phyloP scores from a whole-genome alignment of 1,140 invertebrate genomes.

The Megalonaias nervosa region DNA sequence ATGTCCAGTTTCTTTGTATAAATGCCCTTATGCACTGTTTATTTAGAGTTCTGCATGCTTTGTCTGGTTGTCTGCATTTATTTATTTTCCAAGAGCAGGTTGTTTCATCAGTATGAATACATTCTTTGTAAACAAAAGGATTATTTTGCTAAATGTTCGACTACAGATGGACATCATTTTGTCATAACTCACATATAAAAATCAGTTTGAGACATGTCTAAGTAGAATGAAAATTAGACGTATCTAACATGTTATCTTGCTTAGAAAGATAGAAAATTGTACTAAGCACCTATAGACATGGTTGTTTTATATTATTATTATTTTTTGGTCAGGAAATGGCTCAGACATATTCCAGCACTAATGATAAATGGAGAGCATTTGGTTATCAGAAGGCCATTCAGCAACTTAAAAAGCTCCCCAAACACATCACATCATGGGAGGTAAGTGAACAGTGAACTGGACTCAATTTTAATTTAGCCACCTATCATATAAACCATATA shows the following conservation, averaged over 20 bases:
- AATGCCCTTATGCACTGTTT: no score
- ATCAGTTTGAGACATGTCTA: background rate
- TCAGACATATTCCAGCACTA: constrained; percentile 72
- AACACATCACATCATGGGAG: constrained; percentile 69
- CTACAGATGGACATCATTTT: background rate
- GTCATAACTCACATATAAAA: background rate
- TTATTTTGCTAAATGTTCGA: background rate
- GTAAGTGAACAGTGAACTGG: constrained; percentile 47
- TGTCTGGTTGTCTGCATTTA: no score
- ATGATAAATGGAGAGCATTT: constrained; percentile 74
- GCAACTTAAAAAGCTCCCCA: constrained; percentile 68
- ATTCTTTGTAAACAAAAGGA: no score
- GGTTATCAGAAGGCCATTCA: constrained; percentile 74
- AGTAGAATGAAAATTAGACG: background rate
- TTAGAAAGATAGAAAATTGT: background rate
- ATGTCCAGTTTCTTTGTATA: no score
- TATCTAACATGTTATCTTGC: background rate
- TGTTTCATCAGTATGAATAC: no score
- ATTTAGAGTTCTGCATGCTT: no score
- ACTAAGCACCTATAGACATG: background rate
- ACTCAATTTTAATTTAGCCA: no score
- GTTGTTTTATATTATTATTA: constrained; percentile 4
- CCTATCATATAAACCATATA: no score
- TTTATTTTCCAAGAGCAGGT: no score
- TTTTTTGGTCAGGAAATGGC: constrained; percentile 71